phyloP scores from a whole-genome alignment of 2,797 vertebrate genomes.

The Cirrhinus mrigala region DNA sequence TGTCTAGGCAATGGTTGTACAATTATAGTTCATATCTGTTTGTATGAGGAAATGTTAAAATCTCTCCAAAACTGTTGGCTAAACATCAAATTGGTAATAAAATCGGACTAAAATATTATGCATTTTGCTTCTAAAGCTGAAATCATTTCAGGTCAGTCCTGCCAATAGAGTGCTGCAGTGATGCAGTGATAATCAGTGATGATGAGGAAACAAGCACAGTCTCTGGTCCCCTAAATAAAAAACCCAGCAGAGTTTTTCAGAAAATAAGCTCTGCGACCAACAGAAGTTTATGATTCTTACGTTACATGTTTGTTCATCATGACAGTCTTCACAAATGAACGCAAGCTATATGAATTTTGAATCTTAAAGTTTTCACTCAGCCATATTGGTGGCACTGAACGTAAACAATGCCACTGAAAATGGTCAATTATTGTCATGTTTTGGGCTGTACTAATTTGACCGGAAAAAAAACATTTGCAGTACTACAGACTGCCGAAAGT shows the following conservation, averaged over 20 bases:
- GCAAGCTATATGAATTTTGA: not conserved
- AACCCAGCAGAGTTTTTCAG: not conserved
- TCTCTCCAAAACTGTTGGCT: not conserved
- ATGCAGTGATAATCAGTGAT: no score
- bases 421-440: no score
- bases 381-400: no score
- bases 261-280: not conserved
- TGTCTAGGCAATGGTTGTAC: not conserved
- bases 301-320: no score
- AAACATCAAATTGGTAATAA: conserved; percentile 1
- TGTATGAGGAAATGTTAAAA: not conserved
- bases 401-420: no score
- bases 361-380: not conserved
- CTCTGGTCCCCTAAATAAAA: not conserved
- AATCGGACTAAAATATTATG: not conserved
- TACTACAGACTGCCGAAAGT: no score
- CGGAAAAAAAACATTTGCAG: no score
- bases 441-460: no score
- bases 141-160: not conserved
- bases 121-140: conserved; percentile 5
- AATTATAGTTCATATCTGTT: not conserved
- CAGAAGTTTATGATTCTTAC: not conserved
- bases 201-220: not conserved
- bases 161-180: not conserved
- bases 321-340: not conserved